Base-by-base conservation (phyloP, 2,113 vertebrate genomes). In the Bothrops jararaca region DNA sequence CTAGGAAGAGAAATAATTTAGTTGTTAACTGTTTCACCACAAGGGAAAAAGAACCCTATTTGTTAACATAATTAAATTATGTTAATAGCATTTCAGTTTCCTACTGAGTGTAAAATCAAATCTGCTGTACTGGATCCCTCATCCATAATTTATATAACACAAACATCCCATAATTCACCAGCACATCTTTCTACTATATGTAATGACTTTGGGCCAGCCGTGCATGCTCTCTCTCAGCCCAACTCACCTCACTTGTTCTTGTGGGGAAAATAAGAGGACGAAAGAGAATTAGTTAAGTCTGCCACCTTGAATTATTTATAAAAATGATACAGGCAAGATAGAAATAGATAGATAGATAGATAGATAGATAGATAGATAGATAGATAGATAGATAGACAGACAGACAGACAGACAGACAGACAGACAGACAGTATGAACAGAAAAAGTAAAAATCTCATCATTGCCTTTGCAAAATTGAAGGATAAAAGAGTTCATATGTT, bases 1-100 rank as follows among this genome's bases (percentile, higher is more conserved):
- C 58, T 93, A 93, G 86, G 53, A 90, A 92, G 92, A 94, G 50
- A 94, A 53, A 93, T 1, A 86, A 34, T 64, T 89, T 50, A 90
- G 20, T 29, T 91, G 89, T 86, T 91, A 94, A 26, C 24, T 60
- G 24, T 60, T 60, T 60, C 58, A 60, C 24, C 26, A 24, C 1
- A 10, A 0, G 88, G 91, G 48, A 23, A 34, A 23, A 24, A 23
- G 89, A 87, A 52, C 69, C 34, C 89, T 93, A 23, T 0, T 0
- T 95, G 34, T 8, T 56, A 13, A 0, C 0, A 48, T 48, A 11
- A 56, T 94, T 91, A 20, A 69, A 45, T 60, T 64, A 64, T 42
- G 11, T 45, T 89, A 48, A 64, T 90, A 50, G 10, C 29, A 34
- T 26, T 29, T 20, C 48, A 52, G 24, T 50, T 42, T 64, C 29